Conservation (phyloP, 2,113 vertebrate species). For the Fregetta grallaria region DNA sequence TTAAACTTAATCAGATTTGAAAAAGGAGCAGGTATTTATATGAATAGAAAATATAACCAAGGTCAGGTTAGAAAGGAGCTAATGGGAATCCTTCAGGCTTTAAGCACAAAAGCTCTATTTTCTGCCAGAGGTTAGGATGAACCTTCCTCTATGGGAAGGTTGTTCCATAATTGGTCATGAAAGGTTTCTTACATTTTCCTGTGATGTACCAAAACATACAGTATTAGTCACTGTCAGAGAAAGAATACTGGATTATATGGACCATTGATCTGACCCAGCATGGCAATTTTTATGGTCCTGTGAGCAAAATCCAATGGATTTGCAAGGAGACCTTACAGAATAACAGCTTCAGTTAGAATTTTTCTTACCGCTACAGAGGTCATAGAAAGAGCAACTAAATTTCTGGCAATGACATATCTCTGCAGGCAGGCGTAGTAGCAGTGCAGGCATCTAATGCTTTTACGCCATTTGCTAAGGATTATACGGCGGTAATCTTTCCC, state of each 20-base stretch:
- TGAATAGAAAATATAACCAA: background rate
- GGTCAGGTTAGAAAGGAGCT: background rate
- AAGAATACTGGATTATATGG: slow-evolving; percentile 54
- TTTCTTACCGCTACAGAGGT: background rate
- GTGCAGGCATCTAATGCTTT: background rate
- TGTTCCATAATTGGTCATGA: slow-evolving; percentile 47
- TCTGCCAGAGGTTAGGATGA: slow-evolving; percentile 9
- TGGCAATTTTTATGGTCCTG: slow-evolving; percentile 48
- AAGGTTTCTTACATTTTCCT: slow-evolving; percentile 33
- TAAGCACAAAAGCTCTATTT: slow-evolving; percentile 4
- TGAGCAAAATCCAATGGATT: slow-evolving; percentile 55
- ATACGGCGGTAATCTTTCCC: background rate
- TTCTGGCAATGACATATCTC: slow-evolving; percentile 16
- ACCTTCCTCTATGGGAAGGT: background rate
- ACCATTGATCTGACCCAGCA: slow-evolving; percentile 58
- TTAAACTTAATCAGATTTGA: background rate
- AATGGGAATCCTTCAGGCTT: background rate
- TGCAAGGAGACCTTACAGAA: slow-evolving; percentile 22
- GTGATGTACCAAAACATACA: slow-evolving; percentile 40
- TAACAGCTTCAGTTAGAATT: slow-evolving; percentile 7
- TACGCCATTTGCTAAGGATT: slow-evolving; percentile 19
- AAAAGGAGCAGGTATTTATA: background rate
- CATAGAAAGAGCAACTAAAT: background rate
- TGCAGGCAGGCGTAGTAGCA: background rate
- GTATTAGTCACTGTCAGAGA: slow-evolving; percentile 56